Percentiles rank a stretch among this genome's conserved stretches.
Evolutionary conservation across 2,113 vertebrate species (phyloP).

Genomic region (Crotalus viridis): DNA sequence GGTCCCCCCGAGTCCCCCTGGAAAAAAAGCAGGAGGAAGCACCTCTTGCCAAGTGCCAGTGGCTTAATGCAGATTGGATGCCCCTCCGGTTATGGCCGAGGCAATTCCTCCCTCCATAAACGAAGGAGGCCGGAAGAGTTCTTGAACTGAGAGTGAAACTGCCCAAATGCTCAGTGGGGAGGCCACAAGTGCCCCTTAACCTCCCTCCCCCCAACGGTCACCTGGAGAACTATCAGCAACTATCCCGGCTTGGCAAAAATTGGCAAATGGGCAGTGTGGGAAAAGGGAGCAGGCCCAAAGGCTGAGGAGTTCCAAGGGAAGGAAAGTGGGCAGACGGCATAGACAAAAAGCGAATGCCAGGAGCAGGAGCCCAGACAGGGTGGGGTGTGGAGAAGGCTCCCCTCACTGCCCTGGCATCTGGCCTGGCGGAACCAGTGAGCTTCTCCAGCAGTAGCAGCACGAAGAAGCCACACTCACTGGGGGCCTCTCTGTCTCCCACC

Average conservation of each 20-base stretch:
- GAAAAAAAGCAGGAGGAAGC: slow-evolving; percentile 1
- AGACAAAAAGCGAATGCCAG: neutral
- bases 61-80: neutral
- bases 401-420: neutral
- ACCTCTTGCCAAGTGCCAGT: neutral
- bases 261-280: neutral
- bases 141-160: neutral
- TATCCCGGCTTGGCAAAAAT: neutral
- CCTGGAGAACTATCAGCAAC: neutral
- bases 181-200: neutral
- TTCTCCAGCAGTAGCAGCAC: neutral
- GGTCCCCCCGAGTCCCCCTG: slow-evolving; percentile 97
- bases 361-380: neutral
- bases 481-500: too few species aligned
- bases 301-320: neutral
- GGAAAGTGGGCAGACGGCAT: neutral
- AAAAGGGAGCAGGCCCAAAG: neutral
- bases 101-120: neutral
- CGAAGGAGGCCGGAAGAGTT: neutral
- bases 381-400: neutral
- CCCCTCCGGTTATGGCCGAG: neutral
- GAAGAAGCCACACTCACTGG: neutral
- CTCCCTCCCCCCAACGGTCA: neutral
- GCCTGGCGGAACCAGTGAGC: neutral
- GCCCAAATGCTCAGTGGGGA: neutral